Percentiles rank a stretch among this genome's conserved stretches.
These are phyloP conservation scores for Serripes groenlandicus DNA, from an alignment of 2,888 invertebrate genomes.

Conservation along the genomic window DNA sequence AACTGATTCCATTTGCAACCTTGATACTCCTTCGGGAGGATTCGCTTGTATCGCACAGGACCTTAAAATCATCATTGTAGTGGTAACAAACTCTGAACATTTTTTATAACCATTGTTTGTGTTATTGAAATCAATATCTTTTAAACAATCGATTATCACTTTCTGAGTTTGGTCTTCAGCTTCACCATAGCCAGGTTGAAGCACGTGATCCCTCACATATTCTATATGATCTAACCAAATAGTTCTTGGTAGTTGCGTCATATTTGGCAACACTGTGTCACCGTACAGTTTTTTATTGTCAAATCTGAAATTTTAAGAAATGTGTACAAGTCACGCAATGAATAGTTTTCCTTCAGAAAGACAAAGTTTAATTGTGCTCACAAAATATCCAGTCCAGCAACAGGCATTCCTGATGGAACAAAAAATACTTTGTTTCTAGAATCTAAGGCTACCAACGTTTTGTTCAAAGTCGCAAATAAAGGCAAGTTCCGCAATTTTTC, in stretches of 20 bases:
- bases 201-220: not conserved
- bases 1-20: constrained; percentile 35
- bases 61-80: constrained; percentile 21
- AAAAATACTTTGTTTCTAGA: not conserved
- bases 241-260: not conserved
- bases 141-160: not conserved
- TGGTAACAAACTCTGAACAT: not conserved
- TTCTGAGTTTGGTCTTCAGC: not conserved
- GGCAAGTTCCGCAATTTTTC: not conserved
- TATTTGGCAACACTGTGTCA: not conserved
- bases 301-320: not conserved
- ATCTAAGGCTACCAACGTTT: not conserved
- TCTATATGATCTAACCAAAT: constrained; percentile 6
- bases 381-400: not conserved
- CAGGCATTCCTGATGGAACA: not conserved
- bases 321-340: not conserved
- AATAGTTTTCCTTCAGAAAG: not conserved
- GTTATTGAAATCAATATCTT: not conserved
- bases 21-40: constrained; percentile 43
- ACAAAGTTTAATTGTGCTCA: not conserved
- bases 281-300: not conserved
- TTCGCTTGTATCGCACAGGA: constrained; percentile 1
- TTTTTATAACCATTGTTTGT: not conserved
- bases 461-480: not conserved
- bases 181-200: not conserved